A percentile compares a stretch with the other conserved stretches of the same genome.
Conservation (phyloP, 2,113 vertebrate genomes). For the Orientallactaga bullata region DNA sequence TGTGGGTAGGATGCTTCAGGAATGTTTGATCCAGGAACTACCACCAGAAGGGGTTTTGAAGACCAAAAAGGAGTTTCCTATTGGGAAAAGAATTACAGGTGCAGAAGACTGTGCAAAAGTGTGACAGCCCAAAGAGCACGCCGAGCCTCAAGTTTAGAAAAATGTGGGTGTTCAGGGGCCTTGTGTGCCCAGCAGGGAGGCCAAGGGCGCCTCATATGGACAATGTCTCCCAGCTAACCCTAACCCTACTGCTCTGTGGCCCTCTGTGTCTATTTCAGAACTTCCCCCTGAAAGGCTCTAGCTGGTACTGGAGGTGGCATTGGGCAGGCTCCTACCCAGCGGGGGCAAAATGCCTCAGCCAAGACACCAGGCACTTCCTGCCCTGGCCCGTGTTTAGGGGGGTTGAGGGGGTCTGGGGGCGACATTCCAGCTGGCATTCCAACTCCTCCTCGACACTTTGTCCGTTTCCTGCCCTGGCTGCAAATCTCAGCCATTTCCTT, state of each 20-base stretch:
- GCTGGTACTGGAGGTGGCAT: constrained; percentile 45
- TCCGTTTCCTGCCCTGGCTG: constrained; percentile 81
- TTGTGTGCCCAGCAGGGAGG: too few relatives aligned
- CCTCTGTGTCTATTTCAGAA: background rate
- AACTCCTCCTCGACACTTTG: constrained; percentile 65
- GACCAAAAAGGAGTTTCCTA: background rate
- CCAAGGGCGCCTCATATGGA: fast-evolving
- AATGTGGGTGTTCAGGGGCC: background rate
- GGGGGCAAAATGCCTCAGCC: constrained; percentile 26
- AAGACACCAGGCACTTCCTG: constrained; percentile 74
- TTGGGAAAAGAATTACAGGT: background rate
- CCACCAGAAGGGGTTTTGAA: background rate
- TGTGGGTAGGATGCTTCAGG: background rate
- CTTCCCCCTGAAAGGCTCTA: background rate
- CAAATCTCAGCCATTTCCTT: constrained; percentile 74
- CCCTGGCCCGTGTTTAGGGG: constrained; percentile 10
- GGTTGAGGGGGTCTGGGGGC: constrained; percentile 11
- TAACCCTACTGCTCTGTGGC: background rate
- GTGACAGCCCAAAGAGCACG: fast-evolving
- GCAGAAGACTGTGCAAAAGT: background rate
- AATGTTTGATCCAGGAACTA: background rate
- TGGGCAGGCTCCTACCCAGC: constrained; percentile 40
- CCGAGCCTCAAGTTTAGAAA: background rate
- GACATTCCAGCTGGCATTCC: constrained; percentile 77
- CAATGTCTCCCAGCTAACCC: background rate